These are phyloP conservation scores for Drosophila kohkoa DNA, from an alignment of 1,140 invertebrate species.

Conservation along the genomic window DNA sequence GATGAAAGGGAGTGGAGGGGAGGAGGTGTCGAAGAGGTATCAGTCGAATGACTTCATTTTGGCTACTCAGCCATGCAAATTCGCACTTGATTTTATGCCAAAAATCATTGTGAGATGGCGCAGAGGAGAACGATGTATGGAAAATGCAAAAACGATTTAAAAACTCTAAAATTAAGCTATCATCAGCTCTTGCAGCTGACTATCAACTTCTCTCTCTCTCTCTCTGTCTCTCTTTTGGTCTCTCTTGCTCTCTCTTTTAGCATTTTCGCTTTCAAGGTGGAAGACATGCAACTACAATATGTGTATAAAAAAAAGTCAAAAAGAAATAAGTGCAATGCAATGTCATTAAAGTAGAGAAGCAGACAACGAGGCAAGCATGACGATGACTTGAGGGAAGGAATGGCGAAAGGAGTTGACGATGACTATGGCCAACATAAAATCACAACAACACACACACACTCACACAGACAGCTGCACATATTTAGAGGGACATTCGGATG, in stretches of 20 bases:
- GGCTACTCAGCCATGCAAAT: conserved; percentile 67
- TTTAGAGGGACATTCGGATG: conserved; percentile 36
- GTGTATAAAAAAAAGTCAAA: conserved; percentile 59
- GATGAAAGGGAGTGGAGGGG: conserved; percentile 6
- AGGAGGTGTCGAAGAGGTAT: not conserved
- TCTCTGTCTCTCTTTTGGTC: not conserved
- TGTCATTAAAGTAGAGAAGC: conserved; percentile 79
- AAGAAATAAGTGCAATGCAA: conserved; percentile 80
- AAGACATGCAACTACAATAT: conserved; percentile 43
- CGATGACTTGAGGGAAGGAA: not conserved
- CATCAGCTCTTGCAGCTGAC: conserved; percentile 75
- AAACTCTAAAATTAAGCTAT: conserved; percentile 82
- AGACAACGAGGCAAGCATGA: conserved; percentile 54
- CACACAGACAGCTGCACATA: conserved; percentile 33
- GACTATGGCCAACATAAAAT: conserved; percentile 77
- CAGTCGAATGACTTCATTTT: conserved; percentile 74
- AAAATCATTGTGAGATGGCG: conserved; percentile 67
- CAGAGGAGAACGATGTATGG: conserved; percentile 34
- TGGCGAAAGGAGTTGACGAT: conserved; percentile 30
- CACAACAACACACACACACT: conserved; percentile 50
- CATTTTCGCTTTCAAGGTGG: conserved; percentile 15
- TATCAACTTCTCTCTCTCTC: conserved; percentile 48
- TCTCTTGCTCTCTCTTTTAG: not conserved
- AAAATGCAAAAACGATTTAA: conserved; percentile 75
- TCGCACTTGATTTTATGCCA: conserved; percentile 74